Base-by-base conservation (phyloP, 2,888 invertebrate genomes). In the Hemistola chrysoprasaria region DNA sequence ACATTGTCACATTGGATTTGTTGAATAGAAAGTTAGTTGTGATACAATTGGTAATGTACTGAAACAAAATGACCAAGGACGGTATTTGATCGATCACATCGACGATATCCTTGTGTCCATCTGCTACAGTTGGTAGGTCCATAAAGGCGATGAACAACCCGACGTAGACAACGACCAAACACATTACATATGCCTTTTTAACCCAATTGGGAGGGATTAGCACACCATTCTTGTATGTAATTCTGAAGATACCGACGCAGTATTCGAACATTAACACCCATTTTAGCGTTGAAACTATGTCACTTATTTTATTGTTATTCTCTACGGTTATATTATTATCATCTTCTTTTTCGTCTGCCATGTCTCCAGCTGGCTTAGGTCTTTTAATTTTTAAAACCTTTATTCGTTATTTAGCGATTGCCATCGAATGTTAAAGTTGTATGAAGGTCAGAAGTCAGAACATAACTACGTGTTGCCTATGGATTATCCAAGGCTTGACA, bases 181-280 rank as follows among this genome's bases (percentile, higher is more conserved):
- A 3, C 4, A 65, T 32, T 2, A 62, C 56, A 4, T 63, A 50
- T 0, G 51, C 6, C 49, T 74, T 79, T 59, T 69, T 64, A 24
- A 26, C 48, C 40, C 42, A 56, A 20, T 38, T 63, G 8, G 69
- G 54, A 1, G 56, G 42, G 1, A 50, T 20, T n/a, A 74, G 16
- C 9, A 56, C 43, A 16, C 59, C 62, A 8, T 65, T 49, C 1
- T 42, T 48, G 6, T 56, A 24, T 21, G 56, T 54, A 34, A 71
- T 71, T 52, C 78, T 52, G 24, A 67, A 69, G 50, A 78, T 69
- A 11, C 79, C 80, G 9, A 10, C 11, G 1, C 28, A 16, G 5
- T 29, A 11, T 9, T 36, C 36, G 2, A 11, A 11, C 7, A 23
- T 3, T 1, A 28, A 16, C n/a, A 23, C 23, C 2, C 4, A 16